Evolutionary conservation across 2,113 vertebrate genomes (phyloP).

Genomic region (Rhodinocichla rosea): DNA sequence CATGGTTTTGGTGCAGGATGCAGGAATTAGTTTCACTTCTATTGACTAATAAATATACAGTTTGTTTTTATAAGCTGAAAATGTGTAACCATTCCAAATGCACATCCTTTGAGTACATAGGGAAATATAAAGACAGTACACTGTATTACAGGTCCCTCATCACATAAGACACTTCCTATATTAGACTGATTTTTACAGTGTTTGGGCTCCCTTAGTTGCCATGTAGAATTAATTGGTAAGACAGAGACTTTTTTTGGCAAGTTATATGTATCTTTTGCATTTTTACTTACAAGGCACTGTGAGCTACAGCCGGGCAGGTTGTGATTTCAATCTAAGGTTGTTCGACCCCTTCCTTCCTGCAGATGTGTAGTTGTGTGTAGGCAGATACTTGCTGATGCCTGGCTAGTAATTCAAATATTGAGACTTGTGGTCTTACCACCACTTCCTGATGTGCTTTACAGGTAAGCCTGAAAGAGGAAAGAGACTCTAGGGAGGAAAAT

Average conservation of each 20-base stretch:
- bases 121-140: not conserved
- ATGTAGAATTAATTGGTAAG: not conserved
- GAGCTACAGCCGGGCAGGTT: not conserved
- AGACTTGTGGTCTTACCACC: constrained; percentile 4
- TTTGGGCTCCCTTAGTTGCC: not conserved
- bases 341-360: constrained; percentile 50
- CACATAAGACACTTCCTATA: not conserved
- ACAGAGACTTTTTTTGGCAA: not conserved
- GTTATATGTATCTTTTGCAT: not conserved
- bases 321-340: constrained; percentile 14
- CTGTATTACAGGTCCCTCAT: not conserved
- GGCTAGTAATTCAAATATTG: constrained; percentile 2
- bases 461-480: not conserved
- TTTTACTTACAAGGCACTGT: not conserved
- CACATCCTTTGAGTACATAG: not conserved
- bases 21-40: not conserved
- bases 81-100: not conserved
- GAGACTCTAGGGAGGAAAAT: not conserved
- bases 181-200: not conserved
- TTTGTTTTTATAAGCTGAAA: not conserved
- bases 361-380: constrained; percentile 13
- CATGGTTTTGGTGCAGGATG: not conserved
- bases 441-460: constrained; percentile 24
- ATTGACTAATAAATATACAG: not conserved
- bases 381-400: not conserved